These are phyloP conservation scores for Phalacrocorax pelagicus DNA, from an alignment of 2,113 vertebrate genomes.

Conservation along the genomic window DNA sequence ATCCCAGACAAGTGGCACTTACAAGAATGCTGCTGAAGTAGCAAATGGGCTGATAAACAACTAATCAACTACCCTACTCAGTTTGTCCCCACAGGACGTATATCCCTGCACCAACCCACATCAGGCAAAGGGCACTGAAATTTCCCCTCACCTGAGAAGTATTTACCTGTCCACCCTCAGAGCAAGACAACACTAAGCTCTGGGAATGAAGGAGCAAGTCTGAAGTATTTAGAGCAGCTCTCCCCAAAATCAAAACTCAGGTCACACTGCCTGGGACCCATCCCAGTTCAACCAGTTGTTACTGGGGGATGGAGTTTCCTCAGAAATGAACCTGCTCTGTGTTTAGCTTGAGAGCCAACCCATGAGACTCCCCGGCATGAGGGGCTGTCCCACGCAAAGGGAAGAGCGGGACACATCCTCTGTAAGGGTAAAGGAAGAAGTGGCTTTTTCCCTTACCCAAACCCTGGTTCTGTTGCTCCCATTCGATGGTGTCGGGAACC, in stretches of 20 bases:
- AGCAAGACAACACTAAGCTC: not conserved
- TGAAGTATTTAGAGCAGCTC: not conserved
- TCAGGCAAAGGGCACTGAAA: not conserved
- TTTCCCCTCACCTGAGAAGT: not conserved
- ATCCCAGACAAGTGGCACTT: not conserved
- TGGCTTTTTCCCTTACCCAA: conserved; percentile 80
- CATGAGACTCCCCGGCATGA: rapidly evolving
- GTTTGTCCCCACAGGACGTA: not conserved
- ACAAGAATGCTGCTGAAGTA: not conserved
- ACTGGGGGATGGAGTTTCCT: not conserved
- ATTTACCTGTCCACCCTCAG: not conserved
- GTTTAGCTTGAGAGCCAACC: not conserved
- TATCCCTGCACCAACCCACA: not conserved
- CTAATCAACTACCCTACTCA: rapidly evolving
- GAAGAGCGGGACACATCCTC: not conserved
- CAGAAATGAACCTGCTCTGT: not conserved
- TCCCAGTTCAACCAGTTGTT: not conserved
- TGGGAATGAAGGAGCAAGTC: not conserved
- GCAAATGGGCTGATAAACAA: not conserved
- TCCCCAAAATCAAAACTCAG: not conserved
- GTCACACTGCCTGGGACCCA: not conserved
- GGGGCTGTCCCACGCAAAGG: not conserved
- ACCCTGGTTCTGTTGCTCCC: conserved; percentile 94
- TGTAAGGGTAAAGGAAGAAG: not conserved
- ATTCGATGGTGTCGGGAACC: conserved; percentile 84